Conservation (phyloP, 2,797 vertebrate genomes). For the Notoglanidium macrostoma region DNA sequence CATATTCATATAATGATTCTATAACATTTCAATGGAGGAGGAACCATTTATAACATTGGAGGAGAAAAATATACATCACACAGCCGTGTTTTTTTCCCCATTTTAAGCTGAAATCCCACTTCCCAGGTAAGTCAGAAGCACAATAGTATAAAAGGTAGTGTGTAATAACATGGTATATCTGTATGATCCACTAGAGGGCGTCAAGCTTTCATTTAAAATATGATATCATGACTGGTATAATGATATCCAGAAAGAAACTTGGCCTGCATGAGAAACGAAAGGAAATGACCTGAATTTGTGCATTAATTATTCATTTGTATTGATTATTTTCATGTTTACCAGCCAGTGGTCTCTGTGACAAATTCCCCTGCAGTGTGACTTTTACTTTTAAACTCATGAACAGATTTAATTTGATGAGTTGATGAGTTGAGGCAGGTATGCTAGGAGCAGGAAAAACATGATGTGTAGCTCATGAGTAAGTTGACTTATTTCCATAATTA, state of each 20-base stretch:
- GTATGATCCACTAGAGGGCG: constrained; percentile 19
- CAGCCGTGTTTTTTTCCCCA: neutral
- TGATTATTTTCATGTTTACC: neutral
- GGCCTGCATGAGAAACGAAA: neutral
- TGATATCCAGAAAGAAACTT: neutral
- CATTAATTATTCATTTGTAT: neutral
- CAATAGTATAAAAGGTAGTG: neutral
- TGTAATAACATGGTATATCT: neutral
- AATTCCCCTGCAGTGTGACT: neutral
- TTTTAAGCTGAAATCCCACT: neutral
- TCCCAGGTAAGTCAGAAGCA: neutral
- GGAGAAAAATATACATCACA: too few species aligned
- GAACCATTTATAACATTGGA: too few species aligned
- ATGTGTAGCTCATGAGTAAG: neutral
- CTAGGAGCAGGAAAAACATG: neutral
- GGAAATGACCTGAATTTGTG: neutral
- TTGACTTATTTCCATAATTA: neutral
- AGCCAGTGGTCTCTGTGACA: neutral
- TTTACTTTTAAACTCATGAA: neutral
- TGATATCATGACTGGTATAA: neutral
- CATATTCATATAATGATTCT: neutral
- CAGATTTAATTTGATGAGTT: neutral
- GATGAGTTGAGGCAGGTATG: constrained; percentile 1
- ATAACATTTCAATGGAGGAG: neutral
- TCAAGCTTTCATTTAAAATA: neutral